Evolutionary conservation across 1,140 invertebrate species (phyloP), one percentile per base, ranked within the genome.

Genomic region (Mya arenaria): DNA sequence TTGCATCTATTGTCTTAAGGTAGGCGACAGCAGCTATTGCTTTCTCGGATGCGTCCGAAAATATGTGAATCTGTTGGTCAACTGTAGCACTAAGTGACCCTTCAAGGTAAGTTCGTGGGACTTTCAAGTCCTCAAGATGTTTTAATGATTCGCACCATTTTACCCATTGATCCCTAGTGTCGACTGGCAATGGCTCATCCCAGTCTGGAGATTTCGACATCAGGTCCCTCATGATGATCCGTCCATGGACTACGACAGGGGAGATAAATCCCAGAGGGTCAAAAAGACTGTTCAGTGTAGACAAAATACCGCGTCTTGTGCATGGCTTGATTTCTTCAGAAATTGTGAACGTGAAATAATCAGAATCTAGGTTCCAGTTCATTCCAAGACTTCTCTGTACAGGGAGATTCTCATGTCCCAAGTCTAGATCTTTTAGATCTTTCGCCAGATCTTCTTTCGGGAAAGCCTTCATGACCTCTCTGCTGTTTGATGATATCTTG

Each of bases 201-300:
- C 83, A 88, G 23, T 48, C 83, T 37, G 63, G 28, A 36, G 28
- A 3, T 48, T 55, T 75, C 10, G 93, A 15, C 4, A 52, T 73
- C 5, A 87, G 17, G 5, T 88, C 71, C 44, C 77, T 60, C 13
- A 86, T 36, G 19, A 88, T 37, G 13, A 82, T 23, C 41, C 82
- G 85, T 23, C 83, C 83, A 25, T 63, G 65, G 32, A 87, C 60
- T 5, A 68, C 69, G 25, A 86, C 5, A 3, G 84, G 78, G 23
- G 85, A 25, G 2, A 84, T 30, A 32, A 85, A 86, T 32, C 86
- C 86, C 0, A 86, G 39, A 19, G 86, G 84, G 37, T 87, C 81
- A 60, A 25, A 87, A 34, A 86, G 60, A 34, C 68, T 71, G 8
- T 74, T 74, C 8, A 86, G 55, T 6, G 68, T 86, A 8, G 86